These are phyloP conservation scores for Tragelaphus imberbis DNA, from an alignment of 2,113 vertebrate species.

Conservation along the genomic window DNA sequence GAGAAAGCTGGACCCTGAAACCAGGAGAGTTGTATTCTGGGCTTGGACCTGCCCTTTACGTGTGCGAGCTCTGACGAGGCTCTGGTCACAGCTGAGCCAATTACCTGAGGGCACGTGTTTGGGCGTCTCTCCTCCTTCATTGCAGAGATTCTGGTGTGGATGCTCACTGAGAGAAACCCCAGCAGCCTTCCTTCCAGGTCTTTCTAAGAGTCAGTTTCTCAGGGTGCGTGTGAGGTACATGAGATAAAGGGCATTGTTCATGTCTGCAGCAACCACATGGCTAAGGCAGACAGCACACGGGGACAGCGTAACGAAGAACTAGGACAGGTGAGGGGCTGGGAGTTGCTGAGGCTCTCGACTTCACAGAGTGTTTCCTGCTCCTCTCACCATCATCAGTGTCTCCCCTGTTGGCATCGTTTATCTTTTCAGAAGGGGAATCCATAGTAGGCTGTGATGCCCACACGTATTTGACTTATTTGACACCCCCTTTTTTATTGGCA, in stretches of 20 bases:
- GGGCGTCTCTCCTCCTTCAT: not conserved
- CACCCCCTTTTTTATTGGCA: not conserved
- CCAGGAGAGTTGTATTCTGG: not conserved
- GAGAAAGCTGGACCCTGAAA: not conserved
- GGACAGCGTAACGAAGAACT: not conserved
- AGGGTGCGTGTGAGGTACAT: rapidly evolving
- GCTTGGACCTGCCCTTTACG: not conserved
- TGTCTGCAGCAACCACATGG: not conserved
- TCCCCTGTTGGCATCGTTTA: not conserved
- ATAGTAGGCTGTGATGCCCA: not conserved
- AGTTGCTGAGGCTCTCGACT: not conserved
- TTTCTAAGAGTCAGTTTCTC: not conserved
- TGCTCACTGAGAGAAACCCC: not conserved
- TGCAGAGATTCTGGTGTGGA: rapidly evolving
- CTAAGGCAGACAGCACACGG: not conserved
- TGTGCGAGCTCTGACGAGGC: not conserved
- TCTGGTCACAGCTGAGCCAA: not conserved
- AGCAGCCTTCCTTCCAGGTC: not conserved
- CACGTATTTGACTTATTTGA: not conserved
- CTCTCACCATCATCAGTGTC: not conserved
- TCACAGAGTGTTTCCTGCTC: not conserved
- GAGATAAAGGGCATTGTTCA: not conserved
- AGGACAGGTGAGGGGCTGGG: not conserved
- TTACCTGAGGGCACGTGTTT: not conserved
- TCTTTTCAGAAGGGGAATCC: not conserved